Base-by-base conservation (phyloP, 2,113 vertebrate species). In the Rhabdomys dilectus region DNA sequence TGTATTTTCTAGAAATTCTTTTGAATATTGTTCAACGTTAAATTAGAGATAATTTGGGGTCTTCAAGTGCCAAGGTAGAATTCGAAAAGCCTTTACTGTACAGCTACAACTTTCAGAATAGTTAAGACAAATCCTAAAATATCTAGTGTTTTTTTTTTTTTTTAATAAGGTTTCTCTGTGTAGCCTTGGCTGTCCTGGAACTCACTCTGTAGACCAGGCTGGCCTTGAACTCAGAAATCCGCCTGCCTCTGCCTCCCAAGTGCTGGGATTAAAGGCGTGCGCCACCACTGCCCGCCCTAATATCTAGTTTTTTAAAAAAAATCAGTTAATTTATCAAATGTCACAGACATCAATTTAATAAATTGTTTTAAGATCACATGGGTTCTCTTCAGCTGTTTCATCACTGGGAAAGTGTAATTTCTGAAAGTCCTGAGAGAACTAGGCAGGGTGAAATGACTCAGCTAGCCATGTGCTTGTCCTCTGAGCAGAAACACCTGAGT, bases 1-100 rank as follows among this genome's bases (percentile, higher is more conserved):
- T 91, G 26, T 68, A 4, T 51, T 80, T 92, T 92, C 62, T 84
- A 84, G 77, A 91, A 48, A 62, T 81, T 90, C 81, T 85, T 94
- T 92, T 21, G 76, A 91, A 91, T 60, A 10, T 8, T 93, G 24
- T 31, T 58, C 29, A 39, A 66, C 70, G 34, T 89, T 87, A 80
- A 76, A n/a, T 1, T 45, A 9, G 60, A 45, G 76, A 92, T 31
- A 85, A 80, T 91, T 85, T 88, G 8, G 53, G 13, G 4, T 10
- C 34, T 95, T 58, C 45, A 75, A 66, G 0, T 75, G 68, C 39
- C 48, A 90, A 26, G 68, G 51, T 15, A 68, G 89, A 97, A 78
- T 73, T 84, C 48, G 24, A 17, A 94, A 89, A 77, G 7, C 13
- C 24, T 82, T 5, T 45, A 56, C 36, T 42, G 19, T 36, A 72